Base-by-base conservation (phyloP, 2,888 invertebrate genomes). In the Argynnis bischoffii region DNA sequence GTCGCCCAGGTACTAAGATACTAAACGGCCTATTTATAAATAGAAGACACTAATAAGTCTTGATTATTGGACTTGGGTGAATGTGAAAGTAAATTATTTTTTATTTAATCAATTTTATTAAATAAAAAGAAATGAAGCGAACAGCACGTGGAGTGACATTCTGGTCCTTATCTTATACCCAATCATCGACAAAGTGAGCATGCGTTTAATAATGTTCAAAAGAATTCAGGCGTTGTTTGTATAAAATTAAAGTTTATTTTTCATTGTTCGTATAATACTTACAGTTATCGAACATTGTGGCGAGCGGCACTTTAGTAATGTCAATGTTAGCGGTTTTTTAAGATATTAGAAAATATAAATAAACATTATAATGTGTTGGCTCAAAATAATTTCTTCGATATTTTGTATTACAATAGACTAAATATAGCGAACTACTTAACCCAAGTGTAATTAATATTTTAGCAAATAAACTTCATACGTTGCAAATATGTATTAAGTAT, bases 81-180 rank as follows among this genome's bases (percentile, higher is more conserved):
- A 73, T 61, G 55, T 67, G 63, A 74, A 73, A 75, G 69, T 61
- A 73, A 74, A 72, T 67, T 53, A 61, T 51, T 51, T 73, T 75
- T 72, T 71, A 74, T 76, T 75, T 76, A 76, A 76, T 76, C 74
- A 75, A 75, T 72, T 69, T 73, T 71, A 63, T 73, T 72, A 70
- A 76, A 73, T 72, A 72, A 74, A 72, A 69, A 70, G 73, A 72
- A 73, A 73, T 69, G 55, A 66, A 67, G 65, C 74, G 65, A 67
- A 59, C 73, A 72, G 69, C 71, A 73, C 72, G 72, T 73, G 73
- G 71, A 74, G 72, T 74, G 76, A 74, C 74, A 76, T 76, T 74
- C 73, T 69, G 69, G 63, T 26, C 59, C 73, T 77, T 76, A 77
- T 77, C 75, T 72, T 68, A 66, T 68, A 73, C 71, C 67, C 70